Conservation (phyloP, 2,113 vertebrate species). For the Megaptera novaeangliae region DNA sequence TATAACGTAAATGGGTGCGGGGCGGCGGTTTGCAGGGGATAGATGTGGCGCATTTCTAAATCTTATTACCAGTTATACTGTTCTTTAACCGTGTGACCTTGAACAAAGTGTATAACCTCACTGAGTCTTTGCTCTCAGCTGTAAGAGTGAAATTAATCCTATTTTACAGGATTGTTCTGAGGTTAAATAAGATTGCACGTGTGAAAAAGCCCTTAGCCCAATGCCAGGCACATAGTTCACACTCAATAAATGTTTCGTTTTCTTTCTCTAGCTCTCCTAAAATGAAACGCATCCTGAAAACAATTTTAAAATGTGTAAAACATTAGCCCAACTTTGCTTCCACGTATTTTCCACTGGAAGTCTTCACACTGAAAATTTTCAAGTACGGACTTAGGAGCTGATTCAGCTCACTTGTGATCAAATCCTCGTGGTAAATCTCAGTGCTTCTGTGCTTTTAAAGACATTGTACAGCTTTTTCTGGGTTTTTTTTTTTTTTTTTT, state of each 20-base stretch:
- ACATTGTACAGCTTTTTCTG: neutral
- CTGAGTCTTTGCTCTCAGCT: neutral
- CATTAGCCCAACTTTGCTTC: neutral
- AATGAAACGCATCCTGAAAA: constrained; percentile 30
- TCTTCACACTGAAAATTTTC: neutral
- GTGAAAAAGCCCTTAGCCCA: neutral
- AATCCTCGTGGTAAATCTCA: neutral
- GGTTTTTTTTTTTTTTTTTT: neutral
- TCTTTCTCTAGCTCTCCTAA: neutral
- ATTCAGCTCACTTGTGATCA: neutral
- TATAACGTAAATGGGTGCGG: neutral
- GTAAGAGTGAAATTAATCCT: constrained; percentile 14
- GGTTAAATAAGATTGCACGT: neutral
- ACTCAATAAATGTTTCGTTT: neutral
- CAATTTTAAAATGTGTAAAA: neutral
- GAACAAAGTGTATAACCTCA: neutral
- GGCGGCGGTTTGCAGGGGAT: neutral
- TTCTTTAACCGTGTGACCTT: neutral
- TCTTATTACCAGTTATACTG: neutral
- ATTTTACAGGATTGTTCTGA: neutral
- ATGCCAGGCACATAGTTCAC: neutral
- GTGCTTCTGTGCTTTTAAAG: neutral
- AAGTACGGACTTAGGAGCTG: neutral
- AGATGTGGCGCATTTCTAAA: neutral
- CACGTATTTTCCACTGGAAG: neutral